Percentiles rank a stretch among this genome's conserved stretches.
phyloP scores from a whole-genome alignment of 2,888 invertebrate genomes.

The Orthonevra nobilis region DNA sequence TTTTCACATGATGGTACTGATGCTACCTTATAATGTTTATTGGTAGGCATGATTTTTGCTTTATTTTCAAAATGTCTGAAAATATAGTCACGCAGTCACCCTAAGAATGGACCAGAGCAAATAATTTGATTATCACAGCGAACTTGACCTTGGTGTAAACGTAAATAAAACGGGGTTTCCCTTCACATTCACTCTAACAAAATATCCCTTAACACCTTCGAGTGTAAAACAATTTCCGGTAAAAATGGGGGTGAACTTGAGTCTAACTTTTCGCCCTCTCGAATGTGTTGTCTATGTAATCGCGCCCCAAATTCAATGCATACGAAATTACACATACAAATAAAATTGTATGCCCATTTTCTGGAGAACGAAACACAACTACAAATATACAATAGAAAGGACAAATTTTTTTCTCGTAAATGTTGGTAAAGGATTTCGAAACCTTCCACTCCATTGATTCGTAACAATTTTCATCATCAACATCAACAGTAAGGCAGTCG shows the following conservation, averaged over 20 bases:
- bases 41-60: too few species aligned
- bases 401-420: constrained; percentile 23
- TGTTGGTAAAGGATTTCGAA: constrained; percentile 33
- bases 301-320: constrained; percentile 24
- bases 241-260: constrained; percentile 50
- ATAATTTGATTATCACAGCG: background rate
- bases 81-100: too few species aligned
- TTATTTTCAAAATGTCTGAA: too few species aligned
- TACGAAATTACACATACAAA: background rate
- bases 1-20: too few species aligned
- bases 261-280: constrained; percentile 21
- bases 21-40: too few species aligned
- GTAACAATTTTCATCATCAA: constrained; percentile 25
- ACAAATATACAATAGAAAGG: too few species aligned
- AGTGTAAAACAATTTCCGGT: background rate
- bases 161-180: background rate
- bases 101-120: too few species aligned
- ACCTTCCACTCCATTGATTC: constrained; percentile 51
- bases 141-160: constrained; percentile 53
- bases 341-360: constrained; percentile 41
- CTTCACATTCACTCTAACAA: constrained; percentile 17
- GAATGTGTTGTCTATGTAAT: constrained; percentile 9
- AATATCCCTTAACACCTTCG: constrained; percentile 48
- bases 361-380: too few species aligned
- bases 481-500: too few species aligned